Conservation (phyloP, 2,113 vertebrate genomes). For the Eurypyga helias region DNA sequence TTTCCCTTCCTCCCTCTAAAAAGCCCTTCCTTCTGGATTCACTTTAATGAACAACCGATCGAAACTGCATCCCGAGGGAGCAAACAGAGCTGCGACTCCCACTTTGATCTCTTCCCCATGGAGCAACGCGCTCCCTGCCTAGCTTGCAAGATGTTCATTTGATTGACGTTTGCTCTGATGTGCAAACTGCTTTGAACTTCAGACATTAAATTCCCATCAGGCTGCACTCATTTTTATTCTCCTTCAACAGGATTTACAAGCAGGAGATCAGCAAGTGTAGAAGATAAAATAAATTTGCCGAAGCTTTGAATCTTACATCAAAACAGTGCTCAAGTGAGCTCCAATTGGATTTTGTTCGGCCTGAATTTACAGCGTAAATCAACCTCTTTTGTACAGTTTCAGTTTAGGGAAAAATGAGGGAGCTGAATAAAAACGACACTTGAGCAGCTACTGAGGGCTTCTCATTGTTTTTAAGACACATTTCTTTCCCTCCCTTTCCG, state of each 20-base stretch:
- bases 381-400: conserved; percentile 63
- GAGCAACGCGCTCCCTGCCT: conserved; percentile 75
- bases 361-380: conserved; percentile 83
- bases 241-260: conserved; percentile 92
- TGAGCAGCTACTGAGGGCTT: background rate
- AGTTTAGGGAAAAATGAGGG: conserved; percentile 26
- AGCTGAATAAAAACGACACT: background rate
- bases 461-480: background rate
- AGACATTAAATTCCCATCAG: conserved; percentile 91
- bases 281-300: conserved; percentile 93
- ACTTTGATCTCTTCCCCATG: conserved; percentile 85
- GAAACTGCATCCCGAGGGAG: conserved; percentile 82
- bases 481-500: background rate
- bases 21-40: conserved; percentile 74
- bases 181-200: conserved; percentile 91
- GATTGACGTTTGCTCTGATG: conserved; percentile 94
- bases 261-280: conserved; percentile 84
- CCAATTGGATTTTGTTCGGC: conserved; percentile 77
- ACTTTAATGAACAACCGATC: conserved; percentile 84
- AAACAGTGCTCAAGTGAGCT: conserved; percentile 77
- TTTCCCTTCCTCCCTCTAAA: background rate
- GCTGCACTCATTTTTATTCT: conserved; percentile 91
- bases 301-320: conserved; percentile 92
- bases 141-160: conserved; percentile 78
- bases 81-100: conserved; percentile 80